Evolutionary conservation across 1,140 invertebrate genomes (phyloP).

Genomic region (Phenacoccus solenopsis): DNA sequence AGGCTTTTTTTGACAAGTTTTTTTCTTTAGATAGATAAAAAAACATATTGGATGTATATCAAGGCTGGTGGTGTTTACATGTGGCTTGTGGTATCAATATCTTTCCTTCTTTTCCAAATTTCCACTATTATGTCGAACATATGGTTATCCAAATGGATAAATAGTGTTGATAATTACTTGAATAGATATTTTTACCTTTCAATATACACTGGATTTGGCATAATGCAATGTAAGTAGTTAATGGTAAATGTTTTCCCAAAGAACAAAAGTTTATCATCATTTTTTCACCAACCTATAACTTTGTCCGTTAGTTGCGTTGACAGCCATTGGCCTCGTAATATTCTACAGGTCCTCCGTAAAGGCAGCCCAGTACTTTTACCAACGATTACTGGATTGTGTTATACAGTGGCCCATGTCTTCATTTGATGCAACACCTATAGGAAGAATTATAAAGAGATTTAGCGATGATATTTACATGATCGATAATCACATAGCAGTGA

Average conservation of each 20-base stretch:
- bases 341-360: constrained; percentile 27
- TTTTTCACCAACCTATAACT: background rate
- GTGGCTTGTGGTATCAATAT: background rate
- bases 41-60: background rate
- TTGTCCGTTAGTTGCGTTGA: too few relatives aligned
- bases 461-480: constrained; percentile 51
- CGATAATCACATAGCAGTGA: constrained; percentile 34
- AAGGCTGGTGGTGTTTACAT: background rate
- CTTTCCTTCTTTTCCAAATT: background rate
- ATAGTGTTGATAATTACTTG: background rate
- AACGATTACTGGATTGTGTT: constrained; percentile 56
- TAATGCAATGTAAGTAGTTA: background rate
- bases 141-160: background rate
- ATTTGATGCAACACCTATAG: constrained; percentile 78
- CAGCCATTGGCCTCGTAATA: background rate
- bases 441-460: constrained; percentile 76
- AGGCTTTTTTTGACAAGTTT: too few relatives aligned
- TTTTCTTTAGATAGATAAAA: background rate
- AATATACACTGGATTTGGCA: background rate
- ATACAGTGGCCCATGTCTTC: constrained; percentile 63
- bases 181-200: background rate
- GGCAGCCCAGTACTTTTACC: constrained; percentile 62
- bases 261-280: background rate
- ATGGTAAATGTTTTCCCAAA: background rate
- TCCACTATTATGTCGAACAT: background rate